Evolutionary conservation across 2,113 vertebrate species (phyloP), one percentile per base, ranked within the genome.

Genomic region (Anthoscopus minutus): DNA sequence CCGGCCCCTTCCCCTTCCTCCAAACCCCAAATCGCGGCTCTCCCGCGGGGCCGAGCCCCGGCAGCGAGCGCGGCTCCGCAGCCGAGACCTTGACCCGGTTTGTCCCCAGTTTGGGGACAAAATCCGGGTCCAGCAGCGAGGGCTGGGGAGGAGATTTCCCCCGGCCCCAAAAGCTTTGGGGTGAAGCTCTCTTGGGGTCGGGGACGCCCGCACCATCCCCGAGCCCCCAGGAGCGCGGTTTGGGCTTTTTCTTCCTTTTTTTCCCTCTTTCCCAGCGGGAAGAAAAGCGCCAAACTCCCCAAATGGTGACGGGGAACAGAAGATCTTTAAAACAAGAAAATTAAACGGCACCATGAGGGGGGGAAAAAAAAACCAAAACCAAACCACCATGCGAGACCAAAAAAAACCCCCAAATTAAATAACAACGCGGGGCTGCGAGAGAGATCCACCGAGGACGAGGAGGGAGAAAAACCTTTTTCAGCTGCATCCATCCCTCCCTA

Each of bases 21-120:
- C 16, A 1, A 22, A 44, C 3, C 17, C 60, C 30, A 9, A 7
- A 25, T 56, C 90, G 0, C 37, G 35, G 15, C 33, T 10, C 25
- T 51, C 28, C 53, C 1, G 48, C 10, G 14, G 50, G 33, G 9
- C n/a, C 21, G n/a, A 80, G 77, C 62, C 37, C 28, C 18, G 4
- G 60, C 20, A n/a, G 22, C 31, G 2, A 64, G 13, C 3, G 33
- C 2, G 50, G 76, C 61, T 58, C 64, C 13, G 10, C 67, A 64
- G 25, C 81, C 73, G 61, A 89, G 93, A 94, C 90, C 81, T 87
- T 93, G 88, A 93, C 81, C 73, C 62, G 9, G 21, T 80, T n/a
- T n/a, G n/a, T n/a, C n/a, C n/a, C n/a, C n/a, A n/a, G n/a, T n/a
- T 64, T 61, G 40, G 53, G 74, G n/a, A 24, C 21, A 27, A 50